Percentiles rank a stretch among this genome's conserved stretches.
These are phyloP conservation scores for Acromyrmex heyeri DNA, from an alignment of 1,140 invertebrate genomes.

Conservation along the genomic window DNA sequence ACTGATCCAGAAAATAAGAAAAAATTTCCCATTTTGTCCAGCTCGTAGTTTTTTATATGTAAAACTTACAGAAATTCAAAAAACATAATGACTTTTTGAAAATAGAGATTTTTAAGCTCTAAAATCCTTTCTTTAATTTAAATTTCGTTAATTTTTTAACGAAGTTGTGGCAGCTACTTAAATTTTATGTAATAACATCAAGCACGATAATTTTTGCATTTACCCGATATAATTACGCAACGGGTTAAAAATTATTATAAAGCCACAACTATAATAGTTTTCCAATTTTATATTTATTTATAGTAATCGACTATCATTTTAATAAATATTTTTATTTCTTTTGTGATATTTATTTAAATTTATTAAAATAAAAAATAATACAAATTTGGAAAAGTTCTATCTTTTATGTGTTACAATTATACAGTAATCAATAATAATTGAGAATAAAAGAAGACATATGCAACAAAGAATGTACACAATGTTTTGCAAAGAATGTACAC, in stretches of 20 bases:
- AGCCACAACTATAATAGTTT: background rate
- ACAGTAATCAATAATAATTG: background rate
- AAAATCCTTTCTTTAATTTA: no score
- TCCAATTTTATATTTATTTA: background rate
- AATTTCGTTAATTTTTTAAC: no score
- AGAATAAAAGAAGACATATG: background rate
- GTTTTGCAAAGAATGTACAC: background rate
- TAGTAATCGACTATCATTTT: background rate
- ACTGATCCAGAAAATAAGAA: no score
- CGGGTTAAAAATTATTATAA: background rate
- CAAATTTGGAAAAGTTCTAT: background rate
- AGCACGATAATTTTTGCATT: no score
- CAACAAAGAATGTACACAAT: background rate
- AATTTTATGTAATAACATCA: no score
- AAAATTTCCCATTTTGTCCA: no score
- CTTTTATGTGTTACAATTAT: background rate
- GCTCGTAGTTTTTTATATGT: no score
- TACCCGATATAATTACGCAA: no score
- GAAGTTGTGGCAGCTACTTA: no score
- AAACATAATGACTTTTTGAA: no score
- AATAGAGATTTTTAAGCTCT: no score
- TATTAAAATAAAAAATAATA: background rate
- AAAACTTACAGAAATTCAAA: no score
- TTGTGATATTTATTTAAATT: background rate
- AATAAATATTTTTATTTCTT: background rate